Evolutionary conservation across 2,113 vertebrate species (phyloP).

Genomic region (Sterna hirundo): DNA sequence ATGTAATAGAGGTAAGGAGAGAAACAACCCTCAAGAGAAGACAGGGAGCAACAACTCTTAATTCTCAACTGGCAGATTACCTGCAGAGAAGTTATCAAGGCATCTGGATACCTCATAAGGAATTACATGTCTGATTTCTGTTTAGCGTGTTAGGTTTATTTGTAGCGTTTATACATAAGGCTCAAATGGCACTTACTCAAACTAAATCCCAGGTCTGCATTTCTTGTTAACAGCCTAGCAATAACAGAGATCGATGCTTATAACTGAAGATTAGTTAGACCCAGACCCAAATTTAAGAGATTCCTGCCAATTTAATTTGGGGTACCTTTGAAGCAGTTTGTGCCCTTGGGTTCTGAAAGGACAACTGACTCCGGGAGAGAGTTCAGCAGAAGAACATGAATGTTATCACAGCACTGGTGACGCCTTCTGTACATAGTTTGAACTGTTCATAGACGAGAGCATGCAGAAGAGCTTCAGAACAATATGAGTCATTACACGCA

Average conservation of each 20-base stretch:
- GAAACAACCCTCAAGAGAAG: neutral
- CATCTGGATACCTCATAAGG: neutral
- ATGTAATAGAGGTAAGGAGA: neutral
- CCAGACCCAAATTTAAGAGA: neutral
- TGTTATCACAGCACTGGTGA: neutral
- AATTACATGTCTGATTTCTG: neutral
- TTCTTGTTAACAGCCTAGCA: neutral
- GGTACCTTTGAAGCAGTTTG: neutral
- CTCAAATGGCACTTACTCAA: neutral
- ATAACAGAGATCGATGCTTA: neutral
- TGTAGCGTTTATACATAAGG: neutral
- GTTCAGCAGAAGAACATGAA: neutral
- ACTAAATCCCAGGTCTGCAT: neutral
- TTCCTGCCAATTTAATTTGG: neutral
- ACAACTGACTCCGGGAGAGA: neutral
- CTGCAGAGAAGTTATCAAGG: neutral
- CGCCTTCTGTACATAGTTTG: fast-evolving
- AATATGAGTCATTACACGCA: fast-evolving
- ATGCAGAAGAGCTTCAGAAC: neutral
- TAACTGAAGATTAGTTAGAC: neutral
- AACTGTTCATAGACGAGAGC: neutral
- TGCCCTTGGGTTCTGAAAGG: neutral
- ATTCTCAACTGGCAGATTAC: neutral
- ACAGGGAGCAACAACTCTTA: neutral
- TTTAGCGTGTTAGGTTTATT: neutral